These are phyloP conservation scores for Amblyopsis rosae DNA, from an alignment of 2,113 vertebrate genomes.

Conservation along the genomic window DNA sequence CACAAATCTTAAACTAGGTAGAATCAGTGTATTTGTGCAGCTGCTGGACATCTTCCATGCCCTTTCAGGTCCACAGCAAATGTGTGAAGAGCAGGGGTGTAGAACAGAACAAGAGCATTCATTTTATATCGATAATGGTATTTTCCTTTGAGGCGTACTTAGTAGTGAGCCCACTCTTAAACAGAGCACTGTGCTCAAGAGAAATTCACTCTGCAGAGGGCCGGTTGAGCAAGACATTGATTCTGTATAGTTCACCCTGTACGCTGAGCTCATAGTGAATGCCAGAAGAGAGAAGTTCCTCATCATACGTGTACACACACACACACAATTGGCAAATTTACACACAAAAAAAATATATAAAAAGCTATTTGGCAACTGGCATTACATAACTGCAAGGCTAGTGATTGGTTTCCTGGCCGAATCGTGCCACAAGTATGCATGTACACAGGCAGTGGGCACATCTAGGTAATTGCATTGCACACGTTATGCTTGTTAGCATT, in stretches of 20 bases:
- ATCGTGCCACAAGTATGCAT: slow-evolving; percentile 3
- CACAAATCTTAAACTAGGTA: slow-evolving; percentile 38
- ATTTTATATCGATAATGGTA: slow-evolving; percentile 14
- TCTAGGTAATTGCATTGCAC: neutral
- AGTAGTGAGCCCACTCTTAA: slow-evolving; percentile 11
- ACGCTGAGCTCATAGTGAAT: slow-evolving; percentile 4
- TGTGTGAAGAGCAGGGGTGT: slow-evolving; percentile 7
- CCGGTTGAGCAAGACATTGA: neutral
- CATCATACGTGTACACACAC: slow-evolving; percentile 14
- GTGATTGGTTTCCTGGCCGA: slow-evolving; percentile 2
- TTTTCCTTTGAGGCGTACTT: slow-evolving; percentile 2
- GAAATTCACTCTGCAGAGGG: no score
- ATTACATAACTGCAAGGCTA: slow-evolving; percentile 16
- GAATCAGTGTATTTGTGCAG: slow-evolving; percentile 16
- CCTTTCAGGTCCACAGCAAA: slow-evolving; percentile 23
- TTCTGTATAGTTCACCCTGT: neutral
- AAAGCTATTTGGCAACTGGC: slow-evolving; percentile 18
- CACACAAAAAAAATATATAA: slow-evolving; percentile 17
- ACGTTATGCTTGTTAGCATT: slow-evolving; percentile 7
- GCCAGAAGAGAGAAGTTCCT: neutral
- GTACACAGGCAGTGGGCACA: neutral
- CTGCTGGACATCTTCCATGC: neutral
- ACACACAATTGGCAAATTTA: neutral
- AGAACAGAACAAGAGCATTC: slow-evolving; percentile 13
- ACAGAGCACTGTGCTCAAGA: neutral